Conservation (phyloP, 2,888 invertebrate species). For the Gymnosoma rotundatum region DNA sequence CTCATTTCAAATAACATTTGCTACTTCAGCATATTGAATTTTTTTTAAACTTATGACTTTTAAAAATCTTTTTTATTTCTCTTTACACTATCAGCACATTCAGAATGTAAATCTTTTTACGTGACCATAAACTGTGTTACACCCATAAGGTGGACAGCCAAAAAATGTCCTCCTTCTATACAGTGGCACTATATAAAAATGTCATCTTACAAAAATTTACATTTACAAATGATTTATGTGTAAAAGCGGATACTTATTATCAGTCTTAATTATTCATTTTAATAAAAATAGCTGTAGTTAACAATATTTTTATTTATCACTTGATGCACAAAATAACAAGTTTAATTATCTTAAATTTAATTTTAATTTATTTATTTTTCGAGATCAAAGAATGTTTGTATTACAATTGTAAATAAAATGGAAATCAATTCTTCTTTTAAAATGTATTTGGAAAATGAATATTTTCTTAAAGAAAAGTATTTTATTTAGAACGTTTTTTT, state of each 20-base stretch:
- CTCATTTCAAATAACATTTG: too few species aligned
- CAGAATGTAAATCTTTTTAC: slow-evolving; percentile 27
- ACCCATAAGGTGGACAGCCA: slow-evolving; percentile 22
- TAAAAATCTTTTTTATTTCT: too few species aligned
- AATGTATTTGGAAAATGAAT: neutral
- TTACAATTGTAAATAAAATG: neutral
- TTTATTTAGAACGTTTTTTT: neutral
- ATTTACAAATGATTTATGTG: slow-evolving; percentile 46
- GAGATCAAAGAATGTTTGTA: slow-evolving; percentile 42
- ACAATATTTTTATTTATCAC: slow-evolving; percentile 4
- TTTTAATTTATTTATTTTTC: slow-evolving; percentile 37
- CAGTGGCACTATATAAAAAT: neutral
- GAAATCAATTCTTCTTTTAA: neutral
- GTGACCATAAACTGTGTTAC: slow-evolving; percentile 17
- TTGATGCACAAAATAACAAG: slow-evolving; percentile 3
- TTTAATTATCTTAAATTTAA: slow-evolving; percentile 23
- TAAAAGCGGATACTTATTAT: slow-evolving; percentile 21
- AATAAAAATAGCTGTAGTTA: slow-evolving; percentile 35
- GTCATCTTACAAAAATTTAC: neutral
- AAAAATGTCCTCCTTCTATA: neutral
- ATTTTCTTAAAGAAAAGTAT: neutral
- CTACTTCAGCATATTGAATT: too few species aligned
- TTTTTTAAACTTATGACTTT: too few species aligned
- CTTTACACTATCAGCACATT: neutral
- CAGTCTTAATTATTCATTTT: slow-evolving; percentile 40